Percentiles rank a stretch among this genome's conserved stretches.
Conservation (phyloP, 2,797 vertebrate species). For the Labeo calbasu region DNA sequence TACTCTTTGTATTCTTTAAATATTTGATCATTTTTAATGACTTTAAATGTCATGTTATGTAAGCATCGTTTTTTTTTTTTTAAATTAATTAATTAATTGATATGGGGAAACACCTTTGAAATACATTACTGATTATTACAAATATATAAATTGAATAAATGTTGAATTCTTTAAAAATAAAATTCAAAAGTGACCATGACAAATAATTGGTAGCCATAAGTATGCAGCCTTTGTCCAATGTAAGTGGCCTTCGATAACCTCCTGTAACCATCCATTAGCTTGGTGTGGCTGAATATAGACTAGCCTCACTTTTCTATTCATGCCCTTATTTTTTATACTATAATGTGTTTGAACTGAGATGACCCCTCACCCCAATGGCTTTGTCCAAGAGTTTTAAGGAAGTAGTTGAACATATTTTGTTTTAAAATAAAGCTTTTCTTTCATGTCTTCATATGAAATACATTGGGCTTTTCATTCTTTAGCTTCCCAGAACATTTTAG, state of each 20-base stretch:
- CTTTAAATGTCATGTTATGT: no score
- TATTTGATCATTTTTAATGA: no score
- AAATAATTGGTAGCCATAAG: not conserved
- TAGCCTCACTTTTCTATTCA: not conserved
- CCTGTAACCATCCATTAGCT: constrained; percentile 6
- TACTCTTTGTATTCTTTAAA: no score
- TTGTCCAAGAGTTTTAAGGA: not conserved
- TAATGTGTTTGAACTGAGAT: not conserved
- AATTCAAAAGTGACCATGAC: not conserved
- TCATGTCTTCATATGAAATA: not conserved
- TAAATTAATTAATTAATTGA: no score
- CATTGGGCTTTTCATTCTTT: not conserved
- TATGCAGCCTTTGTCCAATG: not conserved
- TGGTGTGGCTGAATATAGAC: not conserved
- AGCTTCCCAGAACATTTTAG: not conserved
- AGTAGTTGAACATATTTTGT: not conserved
- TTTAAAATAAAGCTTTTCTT: not conserved
- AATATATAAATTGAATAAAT: not conserved
- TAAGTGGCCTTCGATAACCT: not conserved
- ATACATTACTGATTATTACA: no score
- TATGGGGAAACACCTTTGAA: no score
- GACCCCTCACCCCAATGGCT: not conserved
- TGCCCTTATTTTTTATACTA: not conserved
- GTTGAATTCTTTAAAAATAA: not conserved
- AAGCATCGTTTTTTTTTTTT: no score